These are phyloP conservation scores for Cyclina sinensis DNA, from an alignment of 1,140 invertebrate species.

Conservation along the genomic window DNA sequence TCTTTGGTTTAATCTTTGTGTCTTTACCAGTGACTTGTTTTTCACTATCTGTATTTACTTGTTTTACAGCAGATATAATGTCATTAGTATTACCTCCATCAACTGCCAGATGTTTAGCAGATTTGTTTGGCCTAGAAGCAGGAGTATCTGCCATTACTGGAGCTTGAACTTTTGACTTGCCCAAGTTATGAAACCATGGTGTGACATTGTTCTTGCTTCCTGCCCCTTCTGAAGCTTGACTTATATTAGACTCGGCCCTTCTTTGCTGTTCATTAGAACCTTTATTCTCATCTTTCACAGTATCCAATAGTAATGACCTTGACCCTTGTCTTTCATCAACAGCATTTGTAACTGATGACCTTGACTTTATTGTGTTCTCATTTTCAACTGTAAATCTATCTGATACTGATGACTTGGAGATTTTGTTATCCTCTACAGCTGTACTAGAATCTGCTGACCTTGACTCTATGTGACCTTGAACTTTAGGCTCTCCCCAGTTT, in stretches of 20 bases:
- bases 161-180: neutral
- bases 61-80: neutral
- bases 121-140: neutral
- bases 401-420: too few species aligned
- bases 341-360: too few species aligned
- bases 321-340: too few species aligned
- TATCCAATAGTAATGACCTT: too few species aligned
- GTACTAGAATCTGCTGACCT: neutral
- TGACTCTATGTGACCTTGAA: neutral
- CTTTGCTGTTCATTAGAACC: neutral
- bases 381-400: too few species aligned
- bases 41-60: neutral
- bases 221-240: neutral
- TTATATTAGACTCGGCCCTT: neutral
- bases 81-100: neutral
- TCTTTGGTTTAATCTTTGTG: neutral
- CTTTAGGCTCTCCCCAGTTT: neutral
- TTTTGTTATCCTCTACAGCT: neutral
- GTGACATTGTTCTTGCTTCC: neutral
- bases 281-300: too few species aligned
- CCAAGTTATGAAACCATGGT: constrained; percentile 1
- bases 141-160: neutral
- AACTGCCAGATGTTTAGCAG: neutral
- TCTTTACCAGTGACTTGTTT: neutral
- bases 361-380: too few species aligned